These are phyloP conservation scores for Arctia plantaginis DNA, from an alignment of 2,888 invertebrate species.

Conservation along the genomic window DNA sequence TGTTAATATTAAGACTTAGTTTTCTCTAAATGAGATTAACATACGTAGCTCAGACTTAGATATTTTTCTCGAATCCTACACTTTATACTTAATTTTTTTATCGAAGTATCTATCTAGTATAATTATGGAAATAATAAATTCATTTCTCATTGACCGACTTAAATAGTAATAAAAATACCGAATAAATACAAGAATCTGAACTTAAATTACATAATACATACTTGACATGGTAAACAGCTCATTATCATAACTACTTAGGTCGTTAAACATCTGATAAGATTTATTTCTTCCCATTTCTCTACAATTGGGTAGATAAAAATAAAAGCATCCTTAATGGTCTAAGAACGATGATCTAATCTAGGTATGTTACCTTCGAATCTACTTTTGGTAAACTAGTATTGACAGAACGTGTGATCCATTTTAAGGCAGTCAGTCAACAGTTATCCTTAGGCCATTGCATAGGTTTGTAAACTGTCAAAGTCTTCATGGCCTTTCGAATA, in stretches of 20 bases:
- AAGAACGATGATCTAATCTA: not conserved
- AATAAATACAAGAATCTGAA: not conserved
- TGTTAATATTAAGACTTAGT: not conserved
- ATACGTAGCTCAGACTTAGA: not conserved
- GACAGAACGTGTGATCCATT: not conserved
- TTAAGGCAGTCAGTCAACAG: not conserved
- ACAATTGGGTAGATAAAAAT: not conserved
- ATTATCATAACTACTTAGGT: constrained; percentile 4
- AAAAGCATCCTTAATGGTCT: not conserved
- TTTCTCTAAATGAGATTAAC: not conserved
- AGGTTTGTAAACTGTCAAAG: not conserved
- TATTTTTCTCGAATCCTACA: not conserved
- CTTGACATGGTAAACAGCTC: not conserved
- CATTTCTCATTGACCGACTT: not conserved
- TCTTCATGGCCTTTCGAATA: too few relatives aligned
- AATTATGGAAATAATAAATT: too few relatives aligned
- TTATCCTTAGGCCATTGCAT: not conserved
- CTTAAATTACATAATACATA: not conserved
- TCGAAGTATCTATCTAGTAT: not conserved
- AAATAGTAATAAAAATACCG: not conserved
- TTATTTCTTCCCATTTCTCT: constrained; percentile 1
- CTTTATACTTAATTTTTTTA: not conserved
- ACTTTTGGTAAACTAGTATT: not conserved
- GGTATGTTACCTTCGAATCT: not conserved
- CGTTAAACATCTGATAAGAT: not conserved